phyloP scores from a whole-genome alignment of 2,888 invertebrate genomes.

The Esperia sulphurella region DNA sequence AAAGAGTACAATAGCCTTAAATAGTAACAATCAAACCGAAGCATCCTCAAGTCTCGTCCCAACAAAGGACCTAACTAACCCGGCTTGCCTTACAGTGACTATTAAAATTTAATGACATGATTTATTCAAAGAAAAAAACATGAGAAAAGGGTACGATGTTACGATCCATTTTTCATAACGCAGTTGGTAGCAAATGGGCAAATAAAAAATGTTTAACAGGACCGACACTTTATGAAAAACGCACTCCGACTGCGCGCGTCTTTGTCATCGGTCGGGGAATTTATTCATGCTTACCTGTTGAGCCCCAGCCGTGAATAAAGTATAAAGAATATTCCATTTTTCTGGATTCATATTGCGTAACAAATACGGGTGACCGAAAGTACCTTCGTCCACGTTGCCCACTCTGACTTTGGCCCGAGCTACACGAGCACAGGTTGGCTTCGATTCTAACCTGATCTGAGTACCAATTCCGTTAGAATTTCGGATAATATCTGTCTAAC shows the following conservation, averaged over 20 bases:
- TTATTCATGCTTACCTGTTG: constrained; percentile 74
- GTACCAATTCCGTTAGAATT: too few species aligned
- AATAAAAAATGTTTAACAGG: constrained; percentile 76
- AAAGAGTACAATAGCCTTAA: constrained; percentile 64
- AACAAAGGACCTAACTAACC: constrained; percentile 77
- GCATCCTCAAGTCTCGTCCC: constrained; percentile 55
- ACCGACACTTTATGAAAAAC: constrained; percentile 78
- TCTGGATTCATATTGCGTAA: constrained; percentile 72
- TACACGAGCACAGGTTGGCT: too few species aligned
- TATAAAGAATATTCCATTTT: constrained; percentile 76
- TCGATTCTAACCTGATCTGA: too few species aligned
- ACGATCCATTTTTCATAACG: constrained; percentile 78
- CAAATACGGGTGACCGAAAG: constrained; percentile 39
- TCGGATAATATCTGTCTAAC: too few species aligned
- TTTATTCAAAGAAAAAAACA: constrained; percentile 70
- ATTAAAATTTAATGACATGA: constrained; percentile 80
- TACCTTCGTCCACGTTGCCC: constrained; percentile 12
- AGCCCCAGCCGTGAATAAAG: constrained; percentile 71
- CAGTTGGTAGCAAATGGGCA: constrained; percentile 79
- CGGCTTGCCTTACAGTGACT: constrained; percentile 66
- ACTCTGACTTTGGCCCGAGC: too few species aligned
- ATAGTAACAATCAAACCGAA: constrained; percentile 76
- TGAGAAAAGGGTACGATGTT: constrained; percentile 76
- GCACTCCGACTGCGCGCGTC: constrained; percentile 59
- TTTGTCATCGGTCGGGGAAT: constrained; percentile 73